Evolutionary conservation across 2,113 vertebrate species (phyloP), one percentile per base, ranked within the genome.

Genomic region (Rattus rattus): DNA sequence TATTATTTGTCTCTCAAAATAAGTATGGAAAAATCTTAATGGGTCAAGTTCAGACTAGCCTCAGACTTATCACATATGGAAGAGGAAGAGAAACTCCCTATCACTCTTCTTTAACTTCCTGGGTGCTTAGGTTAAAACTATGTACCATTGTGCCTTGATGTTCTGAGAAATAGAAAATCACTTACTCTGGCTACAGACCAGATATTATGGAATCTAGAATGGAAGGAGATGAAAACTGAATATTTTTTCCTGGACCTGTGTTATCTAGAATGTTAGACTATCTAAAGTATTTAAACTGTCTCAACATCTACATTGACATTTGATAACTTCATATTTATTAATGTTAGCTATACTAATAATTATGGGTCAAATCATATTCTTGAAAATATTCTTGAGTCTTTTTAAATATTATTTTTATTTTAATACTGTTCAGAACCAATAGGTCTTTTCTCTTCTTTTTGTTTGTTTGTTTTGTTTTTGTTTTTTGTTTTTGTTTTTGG

Each of bases 1-100:
- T 83, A 65, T 89, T 89, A 61, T 84, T 76, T 67, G 16, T 90
- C 54, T 96, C n/a, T 43, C 36, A 92, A 67, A 90, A 20, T 28
- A 7, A 79, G 2, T 61, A 28, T 59, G 59, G 36, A 39, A 75
- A 39, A 72, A 92, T 67, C 1, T 59, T 56, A 47, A 19, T 52
- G 10, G 11, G 7, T 63, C 56, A 93, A 95, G 65, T 5, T 89
- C 17, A 65, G 63, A 12, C 49, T 73, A 52, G 22, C 22, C 36
- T 88, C 22, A 39, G n/a, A 28, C 24, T 28, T 4, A 73, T 14
- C 39, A 39, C n/a, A 2, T 4, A 73, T 36, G 7, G 14, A 88
- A n/a, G 4, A 54, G n/a, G 12, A 7, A 22, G 36, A 72, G 49
- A 24, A n/a, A 54, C 33, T 39, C 3, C 20, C 1, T 7, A 28